Percentiles rank a stretch among this genome's conserved stretches.
phyloP scores from a whole-genome alignment of 2,797 vertebrate species.

The Typhlichthys subterraneus region DNA sequence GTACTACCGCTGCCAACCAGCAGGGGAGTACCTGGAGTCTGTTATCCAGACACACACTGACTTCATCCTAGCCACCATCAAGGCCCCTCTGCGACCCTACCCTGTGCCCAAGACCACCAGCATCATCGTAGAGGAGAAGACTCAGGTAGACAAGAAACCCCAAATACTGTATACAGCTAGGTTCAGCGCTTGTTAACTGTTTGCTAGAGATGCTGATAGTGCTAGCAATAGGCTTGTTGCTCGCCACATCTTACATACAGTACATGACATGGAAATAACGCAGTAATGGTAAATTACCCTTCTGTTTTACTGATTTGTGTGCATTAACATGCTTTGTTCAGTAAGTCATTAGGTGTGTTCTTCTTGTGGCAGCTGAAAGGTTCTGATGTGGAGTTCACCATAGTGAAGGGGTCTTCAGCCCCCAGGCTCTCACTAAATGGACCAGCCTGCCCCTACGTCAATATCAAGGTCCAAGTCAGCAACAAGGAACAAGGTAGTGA shows the following conservation, averaged over 20 bases:
- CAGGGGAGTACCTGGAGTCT: slow-evolving; percentile 86
- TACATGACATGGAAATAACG: no score
- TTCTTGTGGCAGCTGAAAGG: slow-evolving; percentile 85
- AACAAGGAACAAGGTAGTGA: slow-evolving; percentile 86
- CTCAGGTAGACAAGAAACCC: slow-evolving; percentile 80
- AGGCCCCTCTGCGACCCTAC: slow-evolving; percentile 86
- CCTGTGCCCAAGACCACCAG: slow-evolving; percentile 81
- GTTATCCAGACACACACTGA: slow-evolving; percentile 88
- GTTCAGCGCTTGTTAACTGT: neutral
- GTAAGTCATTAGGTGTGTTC: neutral
- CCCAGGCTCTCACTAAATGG: slow-evolving; percentile 60
- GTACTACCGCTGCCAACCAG: slow-evolving; percentile 85
- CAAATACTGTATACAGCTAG: no score
- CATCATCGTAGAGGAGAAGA: slow-evolving; percentile 90
- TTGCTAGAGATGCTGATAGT: no score
- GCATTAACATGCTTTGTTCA: no score
- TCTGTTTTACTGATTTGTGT: neutral
- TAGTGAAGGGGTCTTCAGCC: slow-evolving; percentile 79
- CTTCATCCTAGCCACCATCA: slow-evolving; percentile 92
- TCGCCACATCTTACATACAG: no score
- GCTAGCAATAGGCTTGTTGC: no score
- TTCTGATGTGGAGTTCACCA: slow-evolving; percentile 89
- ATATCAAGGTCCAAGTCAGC: slow-evolving; percentile 82
- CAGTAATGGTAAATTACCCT: no score
- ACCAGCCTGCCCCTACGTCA: slow-evolving; percentile 89